Evolutionary conservation across 1,140 invertebrate genomes (phyloP).

Genomic region (Anastrepha obliqua): DNA sequence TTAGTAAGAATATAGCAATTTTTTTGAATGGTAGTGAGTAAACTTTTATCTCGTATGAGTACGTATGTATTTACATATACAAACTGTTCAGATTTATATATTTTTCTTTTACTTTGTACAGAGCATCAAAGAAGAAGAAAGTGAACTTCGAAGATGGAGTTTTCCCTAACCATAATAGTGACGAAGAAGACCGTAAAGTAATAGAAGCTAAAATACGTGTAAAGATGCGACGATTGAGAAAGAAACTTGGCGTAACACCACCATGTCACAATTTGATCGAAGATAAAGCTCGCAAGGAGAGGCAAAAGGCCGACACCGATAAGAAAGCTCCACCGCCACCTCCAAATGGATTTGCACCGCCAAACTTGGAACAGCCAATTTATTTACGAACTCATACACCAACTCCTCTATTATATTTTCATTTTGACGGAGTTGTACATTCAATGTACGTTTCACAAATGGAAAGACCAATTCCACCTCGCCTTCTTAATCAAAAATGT

Average conservation of each 20-base stretch:
- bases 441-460: conserved; percentile 59
- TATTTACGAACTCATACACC: conserved; percentile 56
- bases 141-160: conserved; percentile 70
- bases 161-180: conserved; percentile 67
- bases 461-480: conserved; percentile 58
- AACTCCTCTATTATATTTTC: conserved; percentile 55
- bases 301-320: conserved; percentile 50
- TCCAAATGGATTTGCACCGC: conserved; percentile 22
- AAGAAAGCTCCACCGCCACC: conserved; percentile 57
- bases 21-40: too few relatives aligned
- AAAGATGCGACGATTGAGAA: conserved; percentile 53
- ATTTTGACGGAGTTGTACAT: conserved; percentile 59
- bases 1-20: too few relatives aligned
- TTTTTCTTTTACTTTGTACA: conserved; percentile 47
- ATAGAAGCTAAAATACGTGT: conserved; percentile 58
- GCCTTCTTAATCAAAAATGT: conserved; percentile 58
- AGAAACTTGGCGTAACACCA: conserved; percentile 51
- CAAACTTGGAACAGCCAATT: conserved; percentile 56
- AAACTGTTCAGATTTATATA: not conserved
- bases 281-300: conserved; percentile 11
- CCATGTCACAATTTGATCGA: not conserved
- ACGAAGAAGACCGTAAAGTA: conserved; percentile 65
- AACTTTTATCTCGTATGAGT: too few relatives aligned
- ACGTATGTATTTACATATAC: not conserved
- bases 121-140: conserved; percentile 67